Evolutionary conservation across 2,797 vertebrate genomes (phyloP).

Genomic region (Sebastes hubbsi): DNA sequence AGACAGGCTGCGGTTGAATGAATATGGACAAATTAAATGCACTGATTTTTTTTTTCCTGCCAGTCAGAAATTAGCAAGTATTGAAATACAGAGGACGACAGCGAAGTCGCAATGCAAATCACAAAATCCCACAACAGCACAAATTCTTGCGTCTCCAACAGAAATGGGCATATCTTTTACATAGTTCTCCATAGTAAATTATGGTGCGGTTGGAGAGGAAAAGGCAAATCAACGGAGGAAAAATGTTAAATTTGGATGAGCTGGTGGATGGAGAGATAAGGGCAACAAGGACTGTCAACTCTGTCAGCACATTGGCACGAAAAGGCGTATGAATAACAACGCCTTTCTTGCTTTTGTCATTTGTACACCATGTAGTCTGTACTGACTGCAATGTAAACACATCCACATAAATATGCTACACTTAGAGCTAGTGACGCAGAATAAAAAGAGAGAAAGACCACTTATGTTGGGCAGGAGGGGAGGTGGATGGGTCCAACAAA

Average conservation of each 20-base stretch:
- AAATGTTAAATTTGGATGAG: neutral
- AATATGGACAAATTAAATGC: neutral
- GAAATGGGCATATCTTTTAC: neutral
- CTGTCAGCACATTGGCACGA: too few relatives aligned
- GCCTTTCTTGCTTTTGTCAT: too few relatives aligned
- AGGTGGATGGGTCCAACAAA: too few relatives aligned
- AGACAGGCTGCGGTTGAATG: neutral
- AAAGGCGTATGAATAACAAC: too few relatives aligned
- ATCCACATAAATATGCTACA: too few relatives aligned
- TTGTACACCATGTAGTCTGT: too few relatives aligned
- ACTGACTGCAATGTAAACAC: too few relatives aligned
- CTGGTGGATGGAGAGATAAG: neutral
- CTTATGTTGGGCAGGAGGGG: too few relatives aligned
- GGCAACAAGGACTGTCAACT: neutral
- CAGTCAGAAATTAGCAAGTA: neutral
- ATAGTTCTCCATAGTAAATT: too few relatives aligned
- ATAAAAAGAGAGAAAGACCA: too few relatives aligned
- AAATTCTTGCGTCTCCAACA: neutral
- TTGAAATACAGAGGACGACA: neutral
- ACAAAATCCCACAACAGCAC: neutral
- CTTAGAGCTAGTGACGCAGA: too few relatives aligned
- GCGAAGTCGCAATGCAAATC: neutral
- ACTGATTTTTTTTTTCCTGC: rapidly evolving
- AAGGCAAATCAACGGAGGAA: neutral
- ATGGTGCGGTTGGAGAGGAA: neutral